Conservation (phyloP, 2,888 invertebrate genomes). For the Drosophila imparisetae region DNA sequence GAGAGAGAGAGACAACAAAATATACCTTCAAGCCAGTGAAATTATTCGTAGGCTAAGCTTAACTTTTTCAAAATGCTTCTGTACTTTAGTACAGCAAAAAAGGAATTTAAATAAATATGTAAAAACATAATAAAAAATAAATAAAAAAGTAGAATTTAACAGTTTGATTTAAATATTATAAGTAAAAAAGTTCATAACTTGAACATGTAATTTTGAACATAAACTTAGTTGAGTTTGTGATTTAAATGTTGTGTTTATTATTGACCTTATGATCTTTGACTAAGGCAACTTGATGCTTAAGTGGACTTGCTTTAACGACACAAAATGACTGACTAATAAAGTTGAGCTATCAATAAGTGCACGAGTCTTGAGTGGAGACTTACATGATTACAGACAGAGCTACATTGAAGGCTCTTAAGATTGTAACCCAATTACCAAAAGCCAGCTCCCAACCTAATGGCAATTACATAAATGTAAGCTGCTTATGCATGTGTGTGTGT, state of each 20-base stretch:
- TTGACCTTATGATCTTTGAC: background rate
- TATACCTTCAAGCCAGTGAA: background rate
- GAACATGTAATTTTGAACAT: background rate
- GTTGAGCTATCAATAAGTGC: constrained; percentile 8
- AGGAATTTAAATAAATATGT: background rate
- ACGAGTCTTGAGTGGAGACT: background rate
- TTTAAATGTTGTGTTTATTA: background rate
- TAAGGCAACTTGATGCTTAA: background rate
- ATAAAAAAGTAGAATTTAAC: background rate
- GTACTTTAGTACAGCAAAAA: background rate
- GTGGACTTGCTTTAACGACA: background rate
- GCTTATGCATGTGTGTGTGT: background rate
- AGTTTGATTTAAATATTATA: accelerated
- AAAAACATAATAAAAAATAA: background rate
- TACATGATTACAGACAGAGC: background rate
- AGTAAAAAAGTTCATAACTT: background rate
- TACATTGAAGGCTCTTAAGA: constrained; percentile 15
- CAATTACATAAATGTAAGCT: constrained; percentile 4
- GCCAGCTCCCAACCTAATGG: constrained; percentile 20
- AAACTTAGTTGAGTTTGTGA: background rate
- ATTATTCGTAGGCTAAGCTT: background rate
- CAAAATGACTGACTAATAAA: constrained; percentile 5
- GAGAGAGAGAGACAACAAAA: no score
- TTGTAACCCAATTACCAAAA: constrained; percentile 38
- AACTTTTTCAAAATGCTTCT: background rate